These are phyloP conservation scores for Parus major DNA, from an alignment of 2,113 vertebrate genomes.

Conservation along the genomic window DNA sequence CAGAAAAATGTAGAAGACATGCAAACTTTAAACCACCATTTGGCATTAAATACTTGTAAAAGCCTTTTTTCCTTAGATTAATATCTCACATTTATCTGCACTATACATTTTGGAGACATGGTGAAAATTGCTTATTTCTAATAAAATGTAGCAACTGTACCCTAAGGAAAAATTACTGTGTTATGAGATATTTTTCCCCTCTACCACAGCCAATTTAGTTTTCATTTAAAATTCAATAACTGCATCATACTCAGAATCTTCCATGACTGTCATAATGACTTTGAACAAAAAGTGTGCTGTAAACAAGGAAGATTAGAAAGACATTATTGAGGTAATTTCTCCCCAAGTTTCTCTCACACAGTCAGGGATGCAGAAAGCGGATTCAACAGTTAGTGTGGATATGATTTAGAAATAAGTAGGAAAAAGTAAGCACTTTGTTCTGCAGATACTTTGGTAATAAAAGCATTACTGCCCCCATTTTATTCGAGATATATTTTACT, in stretches of 20 bases:
- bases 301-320: constrained; percentile 71
- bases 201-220: constrained; percentile 70
- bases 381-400: neutral
- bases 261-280: constrained; percentile 59
- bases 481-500: neutral
- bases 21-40: constrained; percentile 9
- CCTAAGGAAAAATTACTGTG: constrained; percentile 69
- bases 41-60: constrained; percentile 53
- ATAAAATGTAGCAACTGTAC: constrained; percentile 66
- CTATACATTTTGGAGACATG: constrained; percentile 43
- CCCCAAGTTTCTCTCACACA: constrained; percentile 23
- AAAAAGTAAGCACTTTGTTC: neutral
- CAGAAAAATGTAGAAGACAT: constrained; percentile 1
- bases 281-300: constrained; percentile 63
- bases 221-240: constrained; percentile 76
- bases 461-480: neutral
- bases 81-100: constrained; percentile 47
- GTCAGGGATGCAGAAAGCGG: neutral
- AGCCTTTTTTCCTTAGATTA: constrained; percentile 39
- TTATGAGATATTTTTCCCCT: constrained; percentile 67
- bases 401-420: constrained; percentile 8
- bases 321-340: constrained; percentile 62
- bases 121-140: constrained; percentile 74
- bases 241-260: constrained; percentile 63
- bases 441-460: neutral